Evolutionary conservation across 2,113 vertebrate species (phyloP).

Genomic region (Conger conger): DNA sequence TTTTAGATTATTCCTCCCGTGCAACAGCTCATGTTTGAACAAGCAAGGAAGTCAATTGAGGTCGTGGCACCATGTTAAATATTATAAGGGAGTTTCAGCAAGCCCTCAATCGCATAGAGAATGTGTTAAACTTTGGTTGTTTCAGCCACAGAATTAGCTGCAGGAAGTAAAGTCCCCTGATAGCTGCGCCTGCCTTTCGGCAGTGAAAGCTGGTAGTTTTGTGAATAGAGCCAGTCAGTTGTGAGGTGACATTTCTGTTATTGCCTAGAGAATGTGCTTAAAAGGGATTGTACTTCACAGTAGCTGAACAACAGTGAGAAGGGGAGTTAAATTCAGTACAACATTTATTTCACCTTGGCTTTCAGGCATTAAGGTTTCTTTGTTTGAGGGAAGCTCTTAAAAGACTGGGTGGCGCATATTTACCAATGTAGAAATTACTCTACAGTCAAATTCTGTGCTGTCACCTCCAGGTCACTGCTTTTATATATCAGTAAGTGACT

Average conservation of each 20-base stretch:
- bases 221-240: neutral
- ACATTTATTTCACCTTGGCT: neutral
- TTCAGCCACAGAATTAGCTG: neutral
- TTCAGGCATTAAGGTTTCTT: neutral
- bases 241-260: neutral
- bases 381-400: neutral
- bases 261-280: neutral
- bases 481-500: neutral
- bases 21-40: neutral
- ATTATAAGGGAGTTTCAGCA: neutral
- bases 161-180: neutral
- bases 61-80: neutral
- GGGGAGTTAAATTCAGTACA: neutral
- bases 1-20: neutral
- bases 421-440: neutral
- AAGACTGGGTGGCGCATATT: neutral
- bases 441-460: neutral
- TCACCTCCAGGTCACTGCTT: neutral
- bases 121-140: neutral
- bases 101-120: neutral
- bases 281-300: neutral
- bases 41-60: too few relatives aligned
- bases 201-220: neutral
- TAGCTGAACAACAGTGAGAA: neutral
- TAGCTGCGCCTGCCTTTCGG: neutral